phyloP scores from a whole-genome alignment of 2,888 invertebrate species.

The Coelinius sp. region DNA sequence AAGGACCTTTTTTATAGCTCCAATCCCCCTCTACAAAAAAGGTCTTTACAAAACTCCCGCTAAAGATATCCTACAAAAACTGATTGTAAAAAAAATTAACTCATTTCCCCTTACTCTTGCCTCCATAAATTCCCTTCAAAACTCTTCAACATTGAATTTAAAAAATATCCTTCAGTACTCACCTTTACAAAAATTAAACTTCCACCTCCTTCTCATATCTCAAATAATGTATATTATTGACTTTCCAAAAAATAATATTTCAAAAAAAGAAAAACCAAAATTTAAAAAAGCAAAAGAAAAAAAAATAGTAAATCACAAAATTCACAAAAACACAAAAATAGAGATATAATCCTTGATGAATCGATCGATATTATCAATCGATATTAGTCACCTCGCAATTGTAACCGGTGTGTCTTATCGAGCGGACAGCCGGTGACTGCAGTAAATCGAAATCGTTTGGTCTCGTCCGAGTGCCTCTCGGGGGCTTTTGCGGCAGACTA shows the following conservation, averaged over 20 bases:
- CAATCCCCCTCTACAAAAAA: too few relatives aligned
- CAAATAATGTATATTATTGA: too few relatives aligned
- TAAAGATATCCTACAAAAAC: too few relatives aligned
- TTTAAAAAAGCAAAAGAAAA: background rate
- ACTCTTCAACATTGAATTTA: too few relatives aligned
- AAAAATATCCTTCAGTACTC: background rate
- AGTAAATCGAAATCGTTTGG: conserved; percentile 53
- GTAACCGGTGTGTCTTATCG: conserved; percentile 53
- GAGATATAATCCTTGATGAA: background rate
- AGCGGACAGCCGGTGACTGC: conserved; percentile 59
- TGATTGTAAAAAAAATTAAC: too few relatives aligned
- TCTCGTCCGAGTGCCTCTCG: conserved; percentile 36
- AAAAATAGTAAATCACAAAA: background rate
- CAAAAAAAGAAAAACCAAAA: background rate
- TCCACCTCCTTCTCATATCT: background rate
- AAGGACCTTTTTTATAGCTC: too few relatives aligned
- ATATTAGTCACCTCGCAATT: background rate
- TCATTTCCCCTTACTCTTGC: too few relatives aligned
- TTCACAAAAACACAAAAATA: background rate
- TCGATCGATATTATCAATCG: background rate
- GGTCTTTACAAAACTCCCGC: too few relatives aligned
- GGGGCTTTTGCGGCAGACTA: conserved; percentile 8
- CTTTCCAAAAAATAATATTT: background rate
- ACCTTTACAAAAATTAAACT: background rate
- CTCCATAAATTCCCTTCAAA: too few relatives aligned